Evolutionary conservation across 2,797 vertebrate genomes (phyloP), one percentile per base, ranked within the genome.

Genomic region (Hephaestus fuliginosus): DNA sequence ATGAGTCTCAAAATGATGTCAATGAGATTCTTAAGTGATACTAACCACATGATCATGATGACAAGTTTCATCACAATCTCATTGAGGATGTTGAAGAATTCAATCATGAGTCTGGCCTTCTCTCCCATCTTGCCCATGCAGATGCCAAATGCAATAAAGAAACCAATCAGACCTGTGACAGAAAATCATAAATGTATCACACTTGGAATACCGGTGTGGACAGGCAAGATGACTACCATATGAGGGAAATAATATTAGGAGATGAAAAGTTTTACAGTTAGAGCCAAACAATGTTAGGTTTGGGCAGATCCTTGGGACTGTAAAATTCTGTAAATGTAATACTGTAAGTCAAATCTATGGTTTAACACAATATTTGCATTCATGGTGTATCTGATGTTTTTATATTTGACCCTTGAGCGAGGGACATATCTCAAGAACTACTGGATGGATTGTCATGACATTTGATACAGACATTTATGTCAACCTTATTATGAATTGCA

Each of bases 101-200:
- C 98, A 93, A 99, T 95, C 98, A 99, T 99, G 93, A 99, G 96
- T 94, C 95, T 97, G 91, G 98, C 98, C 89, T 95, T 98, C 73
- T 99, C 98, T 18, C 98, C 98, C 98, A 99, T 99, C 92, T 99
- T 99, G 61, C 98, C 98, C 98, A 99, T 99, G 91, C 96, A 97
- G 88, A 99, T 97, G 86, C 98, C 98, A 91, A 99, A 99, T 82
- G 98, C 98, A 92, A 99, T 99, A 95, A 99, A 99, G 96, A 99
- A 99, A 90, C 98, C 98, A 94, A 99, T 99, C 90, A 99, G 85
- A 92, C 98, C 98, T 99, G 94, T 84, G 81, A 82, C 86, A 80
- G 77, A 89, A 90, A 90, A 89, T 83, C 62, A 90, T 77, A 78
- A 77, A 69, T 75, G 60, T 49, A 73, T 91, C 75, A 91, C 70